These are phyloP conservation scores for Sebastes matsubarae DNA, from an alignment of 2,797 vertebrate species.

Conservation along the genomic window DNA sequence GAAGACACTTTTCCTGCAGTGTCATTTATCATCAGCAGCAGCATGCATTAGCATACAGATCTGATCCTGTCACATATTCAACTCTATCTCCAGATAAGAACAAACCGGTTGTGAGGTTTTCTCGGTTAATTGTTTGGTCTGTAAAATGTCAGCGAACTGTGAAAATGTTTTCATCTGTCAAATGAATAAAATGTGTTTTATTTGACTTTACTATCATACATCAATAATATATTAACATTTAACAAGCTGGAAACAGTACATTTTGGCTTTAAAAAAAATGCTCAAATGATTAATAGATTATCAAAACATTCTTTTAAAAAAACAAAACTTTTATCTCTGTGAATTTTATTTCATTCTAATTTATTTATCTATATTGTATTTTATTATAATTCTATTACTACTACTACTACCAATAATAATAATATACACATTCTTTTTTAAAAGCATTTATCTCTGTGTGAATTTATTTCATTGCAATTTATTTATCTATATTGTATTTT, in stretches of 20 bases:
- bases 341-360: too few relatives aligned
- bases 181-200: background rate
- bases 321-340: too few relatives aligned
- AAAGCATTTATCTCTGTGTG: too few relatives aligned
- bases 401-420: too few relatives aligned
- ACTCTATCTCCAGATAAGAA: too few relatives aligned
- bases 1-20: slow-evolving; percentile 49
- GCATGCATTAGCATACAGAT: background rate
- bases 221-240: background rate
- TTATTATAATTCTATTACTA: background rate
- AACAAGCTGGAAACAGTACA: too few relatives aligned
- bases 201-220: background rate
- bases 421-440: too few relatives aligned
- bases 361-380: too few relatives aligned
- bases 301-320: background rate
- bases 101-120: background rate
- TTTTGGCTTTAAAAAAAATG: background rate
- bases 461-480: too few relatives aligned
- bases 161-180: background rate
- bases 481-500: too few relatives aligned
- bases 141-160: background rate
- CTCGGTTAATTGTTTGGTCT: background rate
- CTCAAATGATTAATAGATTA: background rate
- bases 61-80: background rate
- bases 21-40: slow-evolving; percentile 40